Percentiles rank a stretch among this genome's conserved stretches.
Evolutionary conservation across 2,113 vertebrate genomes (phyloP).

Genomic region (Callopanchax toddi): DNA sequence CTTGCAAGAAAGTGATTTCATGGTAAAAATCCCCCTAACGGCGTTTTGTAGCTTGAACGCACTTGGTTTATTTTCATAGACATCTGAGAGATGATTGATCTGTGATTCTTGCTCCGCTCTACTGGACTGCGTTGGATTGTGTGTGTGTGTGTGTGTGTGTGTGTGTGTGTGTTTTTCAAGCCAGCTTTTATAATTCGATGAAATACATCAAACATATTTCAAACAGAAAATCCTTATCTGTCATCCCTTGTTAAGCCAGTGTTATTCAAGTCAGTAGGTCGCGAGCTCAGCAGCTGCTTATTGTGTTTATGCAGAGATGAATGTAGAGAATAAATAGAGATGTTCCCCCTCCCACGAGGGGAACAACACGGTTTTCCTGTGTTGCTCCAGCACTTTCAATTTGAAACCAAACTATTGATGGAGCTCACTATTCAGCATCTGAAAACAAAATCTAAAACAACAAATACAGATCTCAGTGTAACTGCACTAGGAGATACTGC

Average conservation of each 20-base stretch:
- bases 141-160: too few species aligned
- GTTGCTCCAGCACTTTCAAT: constrained; percentile 29
- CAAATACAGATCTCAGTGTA: constrained; percentile 21
- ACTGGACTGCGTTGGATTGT: not conserved
- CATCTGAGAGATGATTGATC: constrained; percentile 42
- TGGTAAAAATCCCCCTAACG: constrained; percentile 28
- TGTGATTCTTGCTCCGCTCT: not conserved
- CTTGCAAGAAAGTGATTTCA: constrained; percentile 17
- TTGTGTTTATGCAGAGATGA: constrained; percentile 10
- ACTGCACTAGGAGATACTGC: constrained; percentile 16
- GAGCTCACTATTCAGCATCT: constrained; percentile 25
- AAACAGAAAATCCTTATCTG: constrained; percentile 34
- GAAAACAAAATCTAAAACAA: not conserved
- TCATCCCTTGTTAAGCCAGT: constrained; percentile 25
- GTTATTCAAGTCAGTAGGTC: constrained; percentile 41
- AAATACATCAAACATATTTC: constrained; percentile 48
- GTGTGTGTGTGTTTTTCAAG: constrained; percentile 33
- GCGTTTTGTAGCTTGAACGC: not conserved
- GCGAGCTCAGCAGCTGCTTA: constrained; percentile 16
- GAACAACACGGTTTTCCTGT: constrained; percentile 28
- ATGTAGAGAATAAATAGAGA: constrained; percentile 7
- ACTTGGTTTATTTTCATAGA: constrained; percentile 36
- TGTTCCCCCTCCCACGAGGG: constrained; percentile 25
- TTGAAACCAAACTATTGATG: constrained; percentile 46
- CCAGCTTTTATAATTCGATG: constrained; percentile 51